phyloP scores from a whole-genome alignment of 1,140 invertebrate genomes.

The Vanessa atalanta region DNA sequence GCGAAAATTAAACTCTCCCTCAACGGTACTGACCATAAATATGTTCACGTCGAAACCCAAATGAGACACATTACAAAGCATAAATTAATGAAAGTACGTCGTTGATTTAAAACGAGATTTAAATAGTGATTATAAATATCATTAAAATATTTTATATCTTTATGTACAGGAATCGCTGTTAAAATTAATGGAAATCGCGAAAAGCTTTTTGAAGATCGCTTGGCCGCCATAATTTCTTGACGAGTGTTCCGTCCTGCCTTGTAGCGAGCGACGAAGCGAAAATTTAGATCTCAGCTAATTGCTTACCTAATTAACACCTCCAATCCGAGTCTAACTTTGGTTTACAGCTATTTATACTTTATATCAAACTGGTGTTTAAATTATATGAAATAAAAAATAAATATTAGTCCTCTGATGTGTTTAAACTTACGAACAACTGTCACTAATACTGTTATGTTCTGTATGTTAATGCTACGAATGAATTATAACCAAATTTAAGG shows the following conservation, averaged over 20 bases:
- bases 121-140: not conserved
- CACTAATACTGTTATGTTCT: too few species aligned
- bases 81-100: not conserved
- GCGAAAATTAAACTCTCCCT: constrained; percentile 50
- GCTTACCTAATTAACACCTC: constrained; percentile 55
- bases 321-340: constrained; percentile 48
- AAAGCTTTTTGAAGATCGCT: constrained; percentile 44
- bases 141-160: not conserved
- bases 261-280: constrained; percentile 34
- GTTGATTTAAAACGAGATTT: not conserved
- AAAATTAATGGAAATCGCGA: constrained; percentile 15
- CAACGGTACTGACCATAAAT: constrained; percentile 38
- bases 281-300: constrained; percentile 54
- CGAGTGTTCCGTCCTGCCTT: constrained; percentile 43
- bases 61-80: constrained; percentile 6
- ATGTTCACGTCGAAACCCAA: constrained; percentile 33
- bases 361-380: constrained; percentile 17
- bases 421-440: not conserved
- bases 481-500: not conserved
- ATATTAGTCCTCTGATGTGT: not conserved
- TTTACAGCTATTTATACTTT: constrained; percentile 39
- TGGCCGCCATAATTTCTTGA: constrained; percentile 54
- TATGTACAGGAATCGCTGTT: not conserved
- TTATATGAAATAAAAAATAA: not conserved
- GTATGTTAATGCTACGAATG: too few species aligned